These are phyloP conservation scores for Megaustenia siamemsis DNA, from an alignment of 2,888 invertebrate species.

Conservation along the genomic window DNA sequence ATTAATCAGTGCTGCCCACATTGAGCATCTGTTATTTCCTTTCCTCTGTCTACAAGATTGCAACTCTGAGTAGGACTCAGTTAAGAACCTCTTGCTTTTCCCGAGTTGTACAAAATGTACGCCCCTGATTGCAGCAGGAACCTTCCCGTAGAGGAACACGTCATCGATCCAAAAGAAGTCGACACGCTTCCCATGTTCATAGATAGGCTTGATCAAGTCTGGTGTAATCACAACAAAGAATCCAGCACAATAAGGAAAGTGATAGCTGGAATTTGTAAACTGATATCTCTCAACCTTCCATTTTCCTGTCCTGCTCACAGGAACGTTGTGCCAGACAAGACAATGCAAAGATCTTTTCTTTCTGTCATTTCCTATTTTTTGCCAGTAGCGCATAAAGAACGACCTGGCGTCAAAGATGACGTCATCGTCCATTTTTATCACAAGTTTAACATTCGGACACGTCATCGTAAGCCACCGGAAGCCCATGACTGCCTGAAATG, in stretches of 20 bases:
- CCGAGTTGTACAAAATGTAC: slow-evolving; percentile 42
- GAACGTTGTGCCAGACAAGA: slow-evolving; percentile 43
- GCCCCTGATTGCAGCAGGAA: slow-evolving; percentile 28
- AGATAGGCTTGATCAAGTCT: slow-evolving; percentile 47
- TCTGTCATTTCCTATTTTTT: background rate
- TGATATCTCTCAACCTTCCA: slow-evolving; percentile 47
- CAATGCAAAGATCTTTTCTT: slow-evolving; percentile 30
- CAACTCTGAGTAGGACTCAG: background rate
- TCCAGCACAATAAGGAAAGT: slow-evolving; percentile 48
- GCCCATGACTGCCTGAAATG: slow-evolving; percentile 50
- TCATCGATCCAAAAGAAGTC: slow-evolving; percentile 55
- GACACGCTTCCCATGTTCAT: slow-evolving; percentile 18
- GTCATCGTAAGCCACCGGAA: slow-evolving; percentile 42
- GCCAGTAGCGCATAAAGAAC: slow-evolving; percentile 44
- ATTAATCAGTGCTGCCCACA: background rate
- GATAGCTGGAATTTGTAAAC: slow-evolving; percentile 37
- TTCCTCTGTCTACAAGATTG: background rate
- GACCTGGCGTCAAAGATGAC: slow-evolving; percentile 35
- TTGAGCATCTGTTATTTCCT: background rate
- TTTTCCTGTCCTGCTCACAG: slow-evolving; percentile 41
- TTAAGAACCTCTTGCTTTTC: background rate
- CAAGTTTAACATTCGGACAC: slow-evolving; percentile 29
- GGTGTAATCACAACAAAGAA: slow-evolving; percentile 44
- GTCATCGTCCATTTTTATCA: slow-evolving; percentile 54
- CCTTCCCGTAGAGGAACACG: slow-evolving; percentile 53